A percentile compares a stretch with the other conserved stretches of the same genome.
Evolutionary conservation across 2,797 vertebrate species (phyloP).

Genomic region (Manis crassicaudata): DNA sequence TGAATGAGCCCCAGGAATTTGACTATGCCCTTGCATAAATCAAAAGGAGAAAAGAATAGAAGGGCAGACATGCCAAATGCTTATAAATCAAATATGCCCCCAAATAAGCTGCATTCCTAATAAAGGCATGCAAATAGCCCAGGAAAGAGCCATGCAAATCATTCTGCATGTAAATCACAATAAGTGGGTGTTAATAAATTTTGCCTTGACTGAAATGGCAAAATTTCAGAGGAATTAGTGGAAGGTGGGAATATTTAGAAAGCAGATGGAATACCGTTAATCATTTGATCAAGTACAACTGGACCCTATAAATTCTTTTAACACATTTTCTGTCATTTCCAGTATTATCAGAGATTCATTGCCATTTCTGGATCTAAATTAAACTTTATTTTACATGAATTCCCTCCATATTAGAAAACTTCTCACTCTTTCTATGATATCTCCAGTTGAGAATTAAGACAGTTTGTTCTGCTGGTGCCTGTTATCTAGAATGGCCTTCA

Average conservation of each 20-base stretch:
- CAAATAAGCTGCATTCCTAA: conserved; percentile 84
- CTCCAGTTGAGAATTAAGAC: neutral
- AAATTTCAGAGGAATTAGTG: conserved; percentile 84
- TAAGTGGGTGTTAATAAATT: conserved; percentile 86
- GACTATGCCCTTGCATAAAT: conserved; percentile 78
- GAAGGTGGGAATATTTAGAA: conserved; percentile 83
- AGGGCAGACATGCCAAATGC: conserved; percentile 79
- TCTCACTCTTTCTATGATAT: neutral
- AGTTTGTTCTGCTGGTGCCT: neutral
- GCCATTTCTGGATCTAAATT: conserved; percentile 35
- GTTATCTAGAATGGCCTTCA: neutral
- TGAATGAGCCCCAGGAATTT: conserved; percentile 52
- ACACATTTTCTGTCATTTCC: conserved; percentile 62
- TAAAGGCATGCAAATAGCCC: conserved; percentile 84
- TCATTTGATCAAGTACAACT: conserved; percentile 82
- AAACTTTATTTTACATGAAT: conserved; percentile 31
- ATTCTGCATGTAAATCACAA: conserved; percentile 84
- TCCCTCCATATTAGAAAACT: neutral
- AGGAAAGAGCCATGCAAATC: conserved; percentile 83
- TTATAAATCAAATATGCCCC: conserved; percentile 83
- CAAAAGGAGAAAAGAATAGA: conserved; percentile 82
- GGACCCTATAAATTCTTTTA: conserved; percentile 80
- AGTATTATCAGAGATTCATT: conserved; percentile 15
- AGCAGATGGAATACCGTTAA: conserved; percentile 81
- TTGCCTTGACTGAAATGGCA: conserved; percentile 83